Percentiles rank a stretch among this genome's conserved stretches.
phyloP scores from a whole-genome alignment of 1,140 invertebrate genomes.

The Paraescarpia echinospica region DNA sequence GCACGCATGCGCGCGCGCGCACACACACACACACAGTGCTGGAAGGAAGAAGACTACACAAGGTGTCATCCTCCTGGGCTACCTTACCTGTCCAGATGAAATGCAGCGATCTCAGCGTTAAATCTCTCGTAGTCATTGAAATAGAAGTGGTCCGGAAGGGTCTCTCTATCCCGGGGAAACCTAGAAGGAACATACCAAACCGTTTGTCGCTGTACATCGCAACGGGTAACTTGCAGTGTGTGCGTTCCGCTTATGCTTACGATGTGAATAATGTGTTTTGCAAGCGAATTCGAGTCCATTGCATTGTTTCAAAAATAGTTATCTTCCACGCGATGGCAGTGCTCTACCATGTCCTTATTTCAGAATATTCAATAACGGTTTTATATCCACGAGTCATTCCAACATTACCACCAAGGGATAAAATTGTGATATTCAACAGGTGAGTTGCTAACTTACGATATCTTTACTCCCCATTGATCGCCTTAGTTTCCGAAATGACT shows the following conservation, averaged over 20 bases:
- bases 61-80: not conserved
- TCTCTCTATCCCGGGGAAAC: slow-evolving; percentile 92
- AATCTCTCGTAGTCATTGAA: slow-evolving; percentile 98
- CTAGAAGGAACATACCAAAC: slow-evolving; percentile 59
- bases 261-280: no score
- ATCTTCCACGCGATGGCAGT: not conserved
- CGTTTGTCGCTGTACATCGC: no score
- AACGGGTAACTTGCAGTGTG: no score
- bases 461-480: not conserved
- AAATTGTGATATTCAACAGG: not conserved
- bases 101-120: slow-evolving; percentile 98
- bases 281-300: no score
- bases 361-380: no score
- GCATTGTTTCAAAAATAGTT: no score
- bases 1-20: no score
- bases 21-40: not conserved
- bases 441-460: not conserved
- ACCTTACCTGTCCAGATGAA: slow-evolving; percentile 92
- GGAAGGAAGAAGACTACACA: not conserved
- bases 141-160: slow-evolving; percentile 98
- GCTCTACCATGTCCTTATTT: no score
- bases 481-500: not conserved
- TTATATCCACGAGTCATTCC: not conserved
- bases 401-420: not conserved
- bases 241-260: no score